These are phyloP conservation scores for Illadopsis cleaveri DNA, from an alignment of 2,113 vertebrate genomes.

Conservation along the genomic window DNA sequence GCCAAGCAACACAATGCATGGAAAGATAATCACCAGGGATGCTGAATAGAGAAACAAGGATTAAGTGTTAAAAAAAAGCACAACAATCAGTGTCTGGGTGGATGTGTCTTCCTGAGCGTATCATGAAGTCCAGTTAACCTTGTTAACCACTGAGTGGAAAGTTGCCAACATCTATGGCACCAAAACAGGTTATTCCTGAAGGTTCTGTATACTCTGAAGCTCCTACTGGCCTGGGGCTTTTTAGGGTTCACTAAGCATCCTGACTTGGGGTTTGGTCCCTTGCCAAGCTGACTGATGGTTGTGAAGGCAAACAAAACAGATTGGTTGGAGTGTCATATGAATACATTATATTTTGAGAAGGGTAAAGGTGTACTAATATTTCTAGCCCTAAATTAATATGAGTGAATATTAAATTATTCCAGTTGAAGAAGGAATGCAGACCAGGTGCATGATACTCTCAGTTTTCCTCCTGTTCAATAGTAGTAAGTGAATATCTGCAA, in stretches of 20 bases:
- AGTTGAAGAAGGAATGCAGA: neutral
- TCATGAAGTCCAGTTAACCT: neutral
- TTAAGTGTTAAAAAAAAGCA: neutral
- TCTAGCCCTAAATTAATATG: neutral
- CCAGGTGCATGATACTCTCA: neutral
- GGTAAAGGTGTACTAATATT: neutral
- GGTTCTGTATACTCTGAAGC: neutral
- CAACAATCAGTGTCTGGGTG: rapidly evolving
- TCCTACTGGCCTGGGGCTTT: neutral
- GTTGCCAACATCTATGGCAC: neutral
- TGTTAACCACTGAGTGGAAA: neutral
- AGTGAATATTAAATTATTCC: neutral
- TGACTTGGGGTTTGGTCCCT: neutral
- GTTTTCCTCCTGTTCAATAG: conserved; percentile 21
- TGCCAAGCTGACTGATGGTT: neutral
- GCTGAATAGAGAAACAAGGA: neutral
- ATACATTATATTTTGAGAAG: neutral
- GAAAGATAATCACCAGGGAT: neutral
- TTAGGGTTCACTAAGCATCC: neutral
- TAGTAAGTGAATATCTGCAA: neutral
- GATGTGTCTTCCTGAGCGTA: neutral
- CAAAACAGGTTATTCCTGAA: neutral
- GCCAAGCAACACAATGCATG: neutral
- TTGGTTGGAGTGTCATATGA: neutral
- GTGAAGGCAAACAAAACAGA: neutral